Percentiles rank a stretch among this genome's conserved stretches.
Evolutionary conservation across 2,888 invertebrate genomes (phyloP).

Genomic region (Galerucella nymphaeae): DNA sequence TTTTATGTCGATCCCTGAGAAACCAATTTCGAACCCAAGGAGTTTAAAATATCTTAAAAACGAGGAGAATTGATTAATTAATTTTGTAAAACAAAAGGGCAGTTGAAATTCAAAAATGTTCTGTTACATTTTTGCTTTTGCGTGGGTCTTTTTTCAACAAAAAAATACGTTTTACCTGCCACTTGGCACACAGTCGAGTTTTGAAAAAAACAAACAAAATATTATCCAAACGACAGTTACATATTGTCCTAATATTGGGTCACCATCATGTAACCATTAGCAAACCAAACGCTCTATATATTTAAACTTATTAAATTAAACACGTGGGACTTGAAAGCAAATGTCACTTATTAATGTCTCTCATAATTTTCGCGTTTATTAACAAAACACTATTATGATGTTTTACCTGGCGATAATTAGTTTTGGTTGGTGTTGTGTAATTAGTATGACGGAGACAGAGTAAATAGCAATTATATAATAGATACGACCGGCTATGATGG

Average conservation of each 20-base stretch:
- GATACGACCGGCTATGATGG: neutral
- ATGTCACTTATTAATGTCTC: neutral
- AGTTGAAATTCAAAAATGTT: no score
- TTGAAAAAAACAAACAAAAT: neutral
- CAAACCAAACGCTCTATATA: neutral
- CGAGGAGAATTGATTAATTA: no score
- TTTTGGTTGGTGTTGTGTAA: neutral
- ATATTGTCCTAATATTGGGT: neutral
- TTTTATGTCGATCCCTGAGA: no score
- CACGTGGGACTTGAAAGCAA: neutral
- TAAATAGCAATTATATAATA: neutral
- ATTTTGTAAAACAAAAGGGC: no score
- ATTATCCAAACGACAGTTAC: neutral
- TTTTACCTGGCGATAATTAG: slow-evolving; percentile 2
- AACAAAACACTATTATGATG: neutral
- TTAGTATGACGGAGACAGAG: neutral
- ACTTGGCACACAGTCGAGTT: neutral
- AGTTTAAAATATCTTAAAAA: no score
- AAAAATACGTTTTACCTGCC: neutral
- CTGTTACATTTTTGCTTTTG: no score
- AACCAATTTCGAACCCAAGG: no score
- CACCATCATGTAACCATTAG: neutral
- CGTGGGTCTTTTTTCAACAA: no score
- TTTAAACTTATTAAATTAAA: slow-evolving; percentile 4
- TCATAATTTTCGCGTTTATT: slow-evolving; percentile 3